These are phyloP conservation scores for Phasia obesa DNA, from an alignment of 2,888 invertebrate genomes.

Conservation along the genomic window DNA sequence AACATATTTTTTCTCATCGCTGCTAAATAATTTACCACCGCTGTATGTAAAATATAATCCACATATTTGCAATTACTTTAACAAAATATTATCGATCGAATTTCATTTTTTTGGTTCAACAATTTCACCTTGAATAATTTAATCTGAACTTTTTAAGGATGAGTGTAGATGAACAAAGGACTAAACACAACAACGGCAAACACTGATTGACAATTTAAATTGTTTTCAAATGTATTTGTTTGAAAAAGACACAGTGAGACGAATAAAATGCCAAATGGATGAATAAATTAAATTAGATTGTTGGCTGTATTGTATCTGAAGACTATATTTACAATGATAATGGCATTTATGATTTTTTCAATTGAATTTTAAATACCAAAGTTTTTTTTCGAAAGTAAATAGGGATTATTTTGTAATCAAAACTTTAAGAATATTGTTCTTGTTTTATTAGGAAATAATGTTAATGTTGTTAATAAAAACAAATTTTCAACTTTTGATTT, in stretches of 20 bases:
- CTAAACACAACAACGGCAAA: not conserved
- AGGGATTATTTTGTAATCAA: too few relatives aligned
- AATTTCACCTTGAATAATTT: constrained; percentile 50
- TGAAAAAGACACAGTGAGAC: not conserved
- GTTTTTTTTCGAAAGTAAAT: too few relatives aligned
- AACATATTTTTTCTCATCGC: not conserved
- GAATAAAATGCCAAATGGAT: too few relatives aligned
- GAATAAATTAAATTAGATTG: too few relatives aligned
- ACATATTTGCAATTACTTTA: constrained; percentile 29
- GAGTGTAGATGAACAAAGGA: constrained; percentile 25
- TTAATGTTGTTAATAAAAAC: too few relatives aligned
- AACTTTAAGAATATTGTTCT: too few relatives aligned
- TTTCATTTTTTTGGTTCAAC: constrained; percentile 39
- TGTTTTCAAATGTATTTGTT: constrained; percentile 24
- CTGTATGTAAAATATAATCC: constrained; percentile 12
- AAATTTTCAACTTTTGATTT: too few relatives aligned
- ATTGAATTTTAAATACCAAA: too few relatives aligned
- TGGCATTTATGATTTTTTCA: too few relatives aligned
- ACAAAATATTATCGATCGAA: constrained; percentile 46
- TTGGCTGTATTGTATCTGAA: too few relatives aligned
- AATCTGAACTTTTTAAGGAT: constrained; percentile 45
- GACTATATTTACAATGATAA: too few relatives aligned
- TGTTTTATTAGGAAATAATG: too few relatives aligned
- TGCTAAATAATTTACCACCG: not conserved
- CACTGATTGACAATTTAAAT: constrained; percentile 33